Base-by-base conservation (phyloP, 2,888 invertebrate species). In the Tachina grossa region DNA sequence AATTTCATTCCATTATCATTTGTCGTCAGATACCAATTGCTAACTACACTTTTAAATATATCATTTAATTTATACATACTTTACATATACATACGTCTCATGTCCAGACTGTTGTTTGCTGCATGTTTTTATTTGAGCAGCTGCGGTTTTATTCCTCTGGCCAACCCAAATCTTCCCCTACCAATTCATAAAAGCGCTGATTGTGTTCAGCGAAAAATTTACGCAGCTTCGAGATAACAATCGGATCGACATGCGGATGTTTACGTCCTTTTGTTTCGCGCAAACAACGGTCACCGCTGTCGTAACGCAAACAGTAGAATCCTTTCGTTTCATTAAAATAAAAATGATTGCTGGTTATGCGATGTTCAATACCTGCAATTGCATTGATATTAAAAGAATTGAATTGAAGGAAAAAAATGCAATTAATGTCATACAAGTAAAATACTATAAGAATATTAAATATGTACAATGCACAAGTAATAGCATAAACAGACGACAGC, bases 251-350 rank as follows among this genome's bases (percentile, higher is more conserved):
- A 51, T 96, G 94, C 9, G 98, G 97, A 93, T 98, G 97, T 92
- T 95, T 95, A 53, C 96, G 94, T 77, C 97, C 96, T 90, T 97
- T 96, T 93, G 98, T 95, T 93, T 97, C 95, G 91, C 96, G 92
- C 93, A 98, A 93, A 95, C 98, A 95, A 93, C 97, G 94, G 94
- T 97, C 95, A 88, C 96, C 95, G 87, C 96, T 96, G 92, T 97
- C 96, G 93, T 97, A 95, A 90, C 97, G 94, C 90, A 97, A 94
- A 92, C 99, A 99, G 93, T 97, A 99, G 93, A 99, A 98, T 84
- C 99, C 98, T 93, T 98, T 98, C 16, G 98, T 98, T 93, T 96
- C 96, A 93, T 99, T 99, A 94, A 98, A 99, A 93, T 98, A 98
- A 93, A 99, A 97, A 93, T 98, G 97, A 92, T 97, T 96, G 89